These are phyloP conservation scores for Vireo griseus DNA, from an alignment of 2,797 vertebrate species.

Conservation along the genomic window DNA sequence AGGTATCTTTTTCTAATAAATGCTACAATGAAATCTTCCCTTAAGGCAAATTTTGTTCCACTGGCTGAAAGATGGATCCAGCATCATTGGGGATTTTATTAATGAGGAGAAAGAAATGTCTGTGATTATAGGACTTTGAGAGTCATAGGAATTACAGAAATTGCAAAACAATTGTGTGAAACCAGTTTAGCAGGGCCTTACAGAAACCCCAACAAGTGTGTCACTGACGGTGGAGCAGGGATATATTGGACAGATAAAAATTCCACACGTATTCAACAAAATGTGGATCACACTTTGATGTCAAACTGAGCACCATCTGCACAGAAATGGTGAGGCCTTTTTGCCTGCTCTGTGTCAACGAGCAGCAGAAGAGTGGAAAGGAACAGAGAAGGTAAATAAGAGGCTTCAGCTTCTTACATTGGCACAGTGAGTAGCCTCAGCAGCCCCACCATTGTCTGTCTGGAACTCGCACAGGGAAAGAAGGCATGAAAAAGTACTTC, in stretches of 20 bases:
- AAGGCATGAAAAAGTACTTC: background rate
- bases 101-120: background rate
- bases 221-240: background rate
- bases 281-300: background rate
- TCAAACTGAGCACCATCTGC: rapidly evolving
- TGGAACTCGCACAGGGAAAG: background rate
- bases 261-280: background rate
- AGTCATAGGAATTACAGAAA: background rate
- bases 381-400: background rate
- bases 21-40: background rate
- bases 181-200: background rate
- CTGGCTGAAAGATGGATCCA: background rate
- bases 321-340: background rate
- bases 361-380: background rate
- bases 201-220: background rate
- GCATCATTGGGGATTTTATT: background rate
- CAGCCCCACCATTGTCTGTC: rapidly evolving
- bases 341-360: rapidly evolving
- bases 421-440: background rate
- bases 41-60: background rate
- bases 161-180: background rate
- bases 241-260: background rate
- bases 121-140: background rate
- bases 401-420: background rate
- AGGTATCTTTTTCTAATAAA: background rate